phyloP scores from a whole-genome alignment of 2,113 vertebrate genomes.

The Podiceps cristatus region DNA sequence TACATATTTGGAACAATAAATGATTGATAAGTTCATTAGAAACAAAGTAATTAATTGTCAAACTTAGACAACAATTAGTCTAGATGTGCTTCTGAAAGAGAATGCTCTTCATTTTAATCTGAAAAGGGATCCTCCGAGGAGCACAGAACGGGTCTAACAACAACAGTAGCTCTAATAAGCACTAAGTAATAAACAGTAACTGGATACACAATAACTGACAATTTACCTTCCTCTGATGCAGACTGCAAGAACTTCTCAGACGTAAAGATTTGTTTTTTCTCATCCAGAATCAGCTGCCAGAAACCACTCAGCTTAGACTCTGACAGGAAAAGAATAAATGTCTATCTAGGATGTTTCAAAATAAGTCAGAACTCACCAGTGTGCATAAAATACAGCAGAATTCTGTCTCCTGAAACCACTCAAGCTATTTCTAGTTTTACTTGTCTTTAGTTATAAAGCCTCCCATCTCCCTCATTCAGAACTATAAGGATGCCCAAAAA shows the following conservation, averaged over 20 bases:
- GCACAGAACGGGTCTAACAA: background rate
- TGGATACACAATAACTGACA: background rate
- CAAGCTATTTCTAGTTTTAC: background rate
- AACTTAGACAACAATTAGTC: background rate
- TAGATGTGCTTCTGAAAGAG: background rate
- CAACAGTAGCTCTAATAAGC: background rate
- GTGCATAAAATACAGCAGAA: background rate
- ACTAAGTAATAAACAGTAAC: background rate
- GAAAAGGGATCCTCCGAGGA: background rate
- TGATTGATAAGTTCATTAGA: background rate
- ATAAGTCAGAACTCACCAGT: background rate
- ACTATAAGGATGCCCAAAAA: background rate
- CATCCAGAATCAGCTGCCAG: slow-evolving; percentile 93
- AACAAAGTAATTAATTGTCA: background rate
- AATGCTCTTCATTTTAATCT: background rate
- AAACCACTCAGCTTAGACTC: slow-evolving; percentile 88
- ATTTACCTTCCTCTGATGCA: slow-evolving; percentile 91
- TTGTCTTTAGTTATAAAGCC: background rate
- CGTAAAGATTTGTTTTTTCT: slow-evolving; percentile 94
- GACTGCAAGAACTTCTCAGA: slow-evolving; percentile 94
- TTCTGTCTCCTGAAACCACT: background rate
- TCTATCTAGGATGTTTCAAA: background rate
- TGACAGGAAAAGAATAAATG: slow-evolving; percentile 64
- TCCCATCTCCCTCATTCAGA: background rate
- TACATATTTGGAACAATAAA: background rate